Percentiles rank a stretch among this genome's conserved stretches.
These are phyloP conservation scores for Lanistes nyassanus DNA, from an alignment of 1,140 invertebrate genomes.

Conservation along the genomic window DNA sequence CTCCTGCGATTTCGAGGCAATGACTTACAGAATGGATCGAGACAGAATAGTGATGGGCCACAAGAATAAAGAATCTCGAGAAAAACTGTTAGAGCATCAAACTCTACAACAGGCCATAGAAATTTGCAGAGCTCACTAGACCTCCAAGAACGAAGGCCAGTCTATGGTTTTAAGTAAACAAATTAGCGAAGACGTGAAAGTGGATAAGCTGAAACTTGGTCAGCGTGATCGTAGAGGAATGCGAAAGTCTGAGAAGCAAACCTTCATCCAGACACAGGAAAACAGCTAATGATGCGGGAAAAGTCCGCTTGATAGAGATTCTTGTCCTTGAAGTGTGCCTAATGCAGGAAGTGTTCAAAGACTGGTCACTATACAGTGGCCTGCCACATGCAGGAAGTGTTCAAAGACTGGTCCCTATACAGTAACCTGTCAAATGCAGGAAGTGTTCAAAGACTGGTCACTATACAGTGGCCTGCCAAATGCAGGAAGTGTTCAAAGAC, in stretches of 20 bases:
- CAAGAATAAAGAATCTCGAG: constrained; percentile 5
- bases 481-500: no score
- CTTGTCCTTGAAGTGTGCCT: not conserved
- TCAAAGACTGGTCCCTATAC: no score
- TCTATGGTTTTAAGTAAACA: not conserved
- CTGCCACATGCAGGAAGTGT: no score
- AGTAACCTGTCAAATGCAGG: no score
- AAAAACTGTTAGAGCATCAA: constrained; percentile 12
- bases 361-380: no score
- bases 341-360: constrained; percentile 13
- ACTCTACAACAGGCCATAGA: constrained; percentile 7
- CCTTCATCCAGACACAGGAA: not conserved
- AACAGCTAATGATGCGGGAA: constrained; percentile 12
- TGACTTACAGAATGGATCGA: constrained; percentile 1
- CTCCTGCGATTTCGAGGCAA: not conserved
- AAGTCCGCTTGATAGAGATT: not conserved
- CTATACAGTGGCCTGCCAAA: no score
- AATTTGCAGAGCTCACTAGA: not conserved
- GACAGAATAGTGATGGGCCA: constrained; percentile 19
- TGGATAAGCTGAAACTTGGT: not conserved
- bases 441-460: no score
- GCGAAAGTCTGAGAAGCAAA: no score
- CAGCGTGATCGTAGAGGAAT: no score
- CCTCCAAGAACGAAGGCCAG: not conserved
- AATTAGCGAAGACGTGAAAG: not conserved